Conservation (phyloP, 2,888 invertebrate genomes). For the Frankliniella intonsa region DNA sequence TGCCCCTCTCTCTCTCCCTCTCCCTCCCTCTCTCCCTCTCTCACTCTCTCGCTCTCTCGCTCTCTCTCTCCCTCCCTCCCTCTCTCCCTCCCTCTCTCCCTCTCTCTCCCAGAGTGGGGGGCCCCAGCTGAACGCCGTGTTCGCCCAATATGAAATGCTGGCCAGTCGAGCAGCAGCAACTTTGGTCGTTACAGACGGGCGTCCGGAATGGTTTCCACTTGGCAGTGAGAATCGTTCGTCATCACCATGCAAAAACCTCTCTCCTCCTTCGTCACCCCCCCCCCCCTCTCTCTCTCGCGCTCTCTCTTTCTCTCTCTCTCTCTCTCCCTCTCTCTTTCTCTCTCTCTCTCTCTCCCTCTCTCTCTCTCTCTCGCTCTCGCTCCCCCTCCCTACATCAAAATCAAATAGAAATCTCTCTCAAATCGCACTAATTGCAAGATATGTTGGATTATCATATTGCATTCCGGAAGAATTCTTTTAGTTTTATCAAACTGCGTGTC, state of each 20-base stretch:
- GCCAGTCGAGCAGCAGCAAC: background rate
- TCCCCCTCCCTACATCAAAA: no score
- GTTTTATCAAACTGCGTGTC: no score
- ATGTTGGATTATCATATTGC: no score
- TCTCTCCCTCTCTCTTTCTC: background rate
- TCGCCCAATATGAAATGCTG: slow-evolving; percentile 4
- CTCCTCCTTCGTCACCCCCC: background rate
- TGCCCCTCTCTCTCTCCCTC: no score
- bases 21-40: no score
- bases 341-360: background rate
- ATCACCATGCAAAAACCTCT: slow-evolving; percentile 11
- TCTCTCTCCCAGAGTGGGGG: background rate
- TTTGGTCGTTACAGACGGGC: background rate
- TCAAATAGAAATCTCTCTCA: no score
- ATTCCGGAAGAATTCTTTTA: no score
- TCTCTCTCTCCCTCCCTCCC: background rate
- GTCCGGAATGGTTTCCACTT: slow-evolving; percentile 6
- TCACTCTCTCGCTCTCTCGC: background rate
- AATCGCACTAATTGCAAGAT: no score
- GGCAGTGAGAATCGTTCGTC: slow-evolving; percentile 8
- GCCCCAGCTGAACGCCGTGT: background rate
- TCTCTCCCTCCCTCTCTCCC: no score
- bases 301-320: background rate
- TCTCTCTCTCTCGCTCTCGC: no score
- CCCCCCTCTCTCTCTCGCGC: background rate